phyloP scores from a whole-genome alignment of 1,140 invertebrate genomes.

The Lordiphosa collinella region DNA sequence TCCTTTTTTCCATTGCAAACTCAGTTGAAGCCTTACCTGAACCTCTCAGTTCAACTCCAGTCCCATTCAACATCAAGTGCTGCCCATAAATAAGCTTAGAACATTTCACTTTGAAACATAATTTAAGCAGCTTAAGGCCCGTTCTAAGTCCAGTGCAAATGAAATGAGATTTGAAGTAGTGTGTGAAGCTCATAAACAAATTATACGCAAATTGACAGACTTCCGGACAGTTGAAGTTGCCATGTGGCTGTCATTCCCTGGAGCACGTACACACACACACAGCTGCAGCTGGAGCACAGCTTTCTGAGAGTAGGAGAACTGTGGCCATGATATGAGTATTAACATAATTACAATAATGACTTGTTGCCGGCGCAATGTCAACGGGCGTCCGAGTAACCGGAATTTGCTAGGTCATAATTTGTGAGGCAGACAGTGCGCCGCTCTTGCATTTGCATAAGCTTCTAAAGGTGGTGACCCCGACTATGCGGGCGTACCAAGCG shows the following conservation, averaged over 20 bases:
- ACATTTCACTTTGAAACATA: too few species aligned
- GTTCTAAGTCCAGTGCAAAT: too few species aligned
- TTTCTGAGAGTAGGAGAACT: too few species aligned
- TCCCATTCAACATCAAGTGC: too few species aligned
- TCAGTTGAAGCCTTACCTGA: too few species aligned
- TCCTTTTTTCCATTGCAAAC: too few species aligned
- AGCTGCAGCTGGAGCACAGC: too few species aligned
- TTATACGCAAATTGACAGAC: slow-evolving; percentile 69
- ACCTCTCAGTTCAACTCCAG: too few species aligned
- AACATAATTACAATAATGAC: slow-evolving; percentile 75
- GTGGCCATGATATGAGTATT: slow-evolving; percentile 27
- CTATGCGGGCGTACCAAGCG: not conserved
- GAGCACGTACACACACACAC: slow-evolving; percentile 18
- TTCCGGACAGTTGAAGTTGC: slow-evolving; percentile 31
- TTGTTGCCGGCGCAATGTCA: slow-evolving; percentile 52
- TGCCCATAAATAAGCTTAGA: too few species aligned
- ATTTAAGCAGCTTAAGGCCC: too few species aligned
- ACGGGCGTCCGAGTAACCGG: not conserved
- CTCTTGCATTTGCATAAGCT: slow-evolving; percentile 12
- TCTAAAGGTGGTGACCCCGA: not conserved
- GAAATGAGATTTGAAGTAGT: slow-evolving; percentile 11
- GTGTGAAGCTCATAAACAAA: slow-evolving; percentile 68
- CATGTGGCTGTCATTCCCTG: slow-evolving; percentile 1
- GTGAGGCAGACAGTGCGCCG: slow-evolving; percentile 25
- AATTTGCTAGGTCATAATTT: slow-evolving; percentile 20